Evolutionary conservation across 2,113 vertebrate genomes (phyloP), one percentile per base, ranked within the genome.

Genomic region (Rutilus rutilus): DNA sequence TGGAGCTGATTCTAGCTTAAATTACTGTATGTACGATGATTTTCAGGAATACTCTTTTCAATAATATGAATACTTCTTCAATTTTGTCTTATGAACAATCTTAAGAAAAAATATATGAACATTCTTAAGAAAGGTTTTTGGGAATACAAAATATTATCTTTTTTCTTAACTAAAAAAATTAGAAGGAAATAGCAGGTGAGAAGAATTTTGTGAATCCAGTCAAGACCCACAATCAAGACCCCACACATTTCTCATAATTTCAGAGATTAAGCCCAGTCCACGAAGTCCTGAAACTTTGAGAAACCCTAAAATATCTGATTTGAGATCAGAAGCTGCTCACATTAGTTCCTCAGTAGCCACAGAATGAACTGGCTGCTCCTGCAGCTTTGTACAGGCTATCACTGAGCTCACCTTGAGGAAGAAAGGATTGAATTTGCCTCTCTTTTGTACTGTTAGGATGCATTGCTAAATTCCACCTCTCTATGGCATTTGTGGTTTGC

Each of bases 401-500:
- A 2, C 47, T 54, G 47, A 65, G 15, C 45, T 69, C 80, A 82
- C 45, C 80, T 69, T 65, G 10, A 52, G 42, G 27, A 82, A 33
- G 45, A 19, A 62, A 39, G 8, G 19, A 36, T 21, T 60, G 54
- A 17, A 50, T 27, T 14, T 50, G 39, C 47, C 42, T 75, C 71
- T 30, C 47, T 27, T 54, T 54, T 77, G 27, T 30, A 77, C 75
- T 30, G 47, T 54, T 52, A 33, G 50, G 47, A 77, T 52, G 7
- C 12, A 77, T 54, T 77, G 27, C 21, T 30, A 33, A 77, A 54
- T 54, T 54, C 75, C 50, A 77, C 9, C 27, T 33, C 14, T 50
- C 45, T 17, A 33, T 25, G 15, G 50, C 47, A 77, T 77, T 30
- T 54, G 25, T 54, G 75, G 27, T 15, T 77, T 77, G 74, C 47